Percentiles rank a stretch among this genome's conserved stretches.
Evolutionary conservation across 1,140 invertebrate species (phyloP).

Genomic region (Epicauta chinensis): DNA sequence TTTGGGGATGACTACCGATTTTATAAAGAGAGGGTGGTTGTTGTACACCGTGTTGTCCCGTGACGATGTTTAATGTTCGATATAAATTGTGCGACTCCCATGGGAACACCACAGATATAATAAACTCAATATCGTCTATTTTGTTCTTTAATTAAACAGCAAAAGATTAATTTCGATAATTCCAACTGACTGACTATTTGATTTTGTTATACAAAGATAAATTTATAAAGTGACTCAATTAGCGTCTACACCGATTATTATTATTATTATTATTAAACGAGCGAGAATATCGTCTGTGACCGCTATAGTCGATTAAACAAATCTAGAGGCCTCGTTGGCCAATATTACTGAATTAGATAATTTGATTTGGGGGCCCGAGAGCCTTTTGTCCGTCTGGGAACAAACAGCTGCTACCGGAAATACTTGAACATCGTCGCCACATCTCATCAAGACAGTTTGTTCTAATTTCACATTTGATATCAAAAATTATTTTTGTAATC

Average conservation of each 20-base stretch:
- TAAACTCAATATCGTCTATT: too few species aligned
- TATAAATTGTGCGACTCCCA: slow-evolving; percentile 8
- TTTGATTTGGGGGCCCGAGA: slow-evolving; percentile 38
- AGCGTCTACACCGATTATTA: too few species aligned
- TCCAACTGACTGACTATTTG: background rate
- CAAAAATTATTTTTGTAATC: too few species aligned
- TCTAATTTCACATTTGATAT: too few species aligned
- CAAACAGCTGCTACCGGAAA: slow-evolving; percentile 35
- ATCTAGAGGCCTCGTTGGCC: slow-evolving; percentile 27
- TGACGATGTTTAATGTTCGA: slow-evolving; percentile 4
- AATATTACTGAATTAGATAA: slow-evolving; percentile 39
- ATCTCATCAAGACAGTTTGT: too few species aligned
- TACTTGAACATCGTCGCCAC: slow-evolving; percentile 20
- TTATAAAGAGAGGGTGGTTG: background rate
- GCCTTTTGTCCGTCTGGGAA: slow-evolving; percentile 38
- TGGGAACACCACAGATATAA: slow-evolving; percentile 4
- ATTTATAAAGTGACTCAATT: too few species aligned
- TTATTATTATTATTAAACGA: too few species aligned
- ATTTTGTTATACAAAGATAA: background rate
- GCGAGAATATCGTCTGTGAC: slow-evolving; percentile 29
- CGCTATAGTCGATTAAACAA: slow-evolving; percentile 36
- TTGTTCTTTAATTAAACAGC: too few species aligned
- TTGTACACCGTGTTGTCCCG: slow-evolving; percentile 2
- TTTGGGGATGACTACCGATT: background rate
- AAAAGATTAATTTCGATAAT: too few species aligned